phyloP scores from a whole-genome alignment of 2,888 invertebrate genomes.

The Noctua pronuba region DNA sequence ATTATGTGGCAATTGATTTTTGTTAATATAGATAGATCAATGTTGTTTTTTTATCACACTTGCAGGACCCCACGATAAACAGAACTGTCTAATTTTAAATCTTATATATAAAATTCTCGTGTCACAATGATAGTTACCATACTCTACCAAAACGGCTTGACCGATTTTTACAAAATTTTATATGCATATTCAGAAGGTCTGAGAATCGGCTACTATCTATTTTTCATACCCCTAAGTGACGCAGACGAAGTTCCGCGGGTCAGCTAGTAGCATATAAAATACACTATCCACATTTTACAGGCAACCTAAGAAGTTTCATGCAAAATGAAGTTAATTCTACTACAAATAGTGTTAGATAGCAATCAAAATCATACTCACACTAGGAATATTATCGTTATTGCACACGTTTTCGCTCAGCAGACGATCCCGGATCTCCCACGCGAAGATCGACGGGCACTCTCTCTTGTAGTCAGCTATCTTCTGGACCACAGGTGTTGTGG shows the following conservation, averaged over 20 bases:
- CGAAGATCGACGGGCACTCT: conserved; percentile 99
- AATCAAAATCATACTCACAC: conserved; percentile 93
- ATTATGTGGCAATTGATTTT: no score
- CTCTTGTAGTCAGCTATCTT: conserved; percentile 99
- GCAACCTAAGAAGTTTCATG: neutral
- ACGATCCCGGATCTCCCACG: conserved; percentile 99
- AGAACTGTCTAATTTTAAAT: neutral
- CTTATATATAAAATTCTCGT: no score
- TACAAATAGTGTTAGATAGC: neutral
- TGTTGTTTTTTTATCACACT: neutral
- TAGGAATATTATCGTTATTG: conserved; percentile 99
- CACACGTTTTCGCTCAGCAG: conserved; percentile 98
- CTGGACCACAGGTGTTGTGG: conserved; percentile 97
- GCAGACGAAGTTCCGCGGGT: no score
- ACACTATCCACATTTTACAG: neutral
- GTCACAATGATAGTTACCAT: no score
- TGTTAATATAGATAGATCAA: no score
- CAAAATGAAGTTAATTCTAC: neutral
- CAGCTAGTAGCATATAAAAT: no score
- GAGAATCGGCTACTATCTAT: no score
- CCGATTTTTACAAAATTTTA: no score
- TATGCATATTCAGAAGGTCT: no score
- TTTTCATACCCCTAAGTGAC: no score
- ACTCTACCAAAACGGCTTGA: no score
- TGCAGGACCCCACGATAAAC: neutral